A percentile compares a stretch with the other conserved stretches of the same genome.
Evolutionary conservation across 2,888 invertebrate genomes (phyloP).

Genomic region (Sturmia bella): DNA sequence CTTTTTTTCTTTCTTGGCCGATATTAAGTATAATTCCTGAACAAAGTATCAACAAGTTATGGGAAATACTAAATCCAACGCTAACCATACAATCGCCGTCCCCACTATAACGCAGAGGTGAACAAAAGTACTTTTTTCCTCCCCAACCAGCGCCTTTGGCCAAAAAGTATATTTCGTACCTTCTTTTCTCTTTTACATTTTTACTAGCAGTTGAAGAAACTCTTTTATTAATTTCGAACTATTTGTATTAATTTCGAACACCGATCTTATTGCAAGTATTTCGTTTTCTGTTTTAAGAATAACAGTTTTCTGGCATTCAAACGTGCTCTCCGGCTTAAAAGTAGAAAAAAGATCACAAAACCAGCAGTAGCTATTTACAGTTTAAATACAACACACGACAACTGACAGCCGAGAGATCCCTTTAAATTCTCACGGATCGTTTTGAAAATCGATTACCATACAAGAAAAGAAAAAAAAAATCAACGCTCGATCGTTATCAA

Average conservation of each 20-base stretch:
- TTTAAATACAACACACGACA: slow-evolving; percentile 51
- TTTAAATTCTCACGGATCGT: slow-evolving; percentile 6
- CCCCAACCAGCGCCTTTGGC: slow-evolving; percentile 3
- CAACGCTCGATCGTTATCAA: slow-evolving; percentile 56
- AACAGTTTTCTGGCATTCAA: slow-evolving; percentile 42
- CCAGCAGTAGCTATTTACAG: slow-evolving; percentile 58
- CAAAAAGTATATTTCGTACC: slow-evolving; percentile 24
- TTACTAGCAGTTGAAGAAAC: slow-evolving; percentile 23
- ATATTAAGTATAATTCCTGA: too few relatives aligned
- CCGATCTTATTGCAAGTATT: slow-evolving; percentile 9
- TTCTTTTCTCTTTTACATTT: slow-evolving; percentile 34
- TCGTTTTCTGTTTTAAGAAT: slow-evolving; percentile 12
- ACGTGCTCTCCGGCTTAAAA: slow-evolving; percentile 62
- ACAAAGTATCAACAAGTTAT: too few relatives aligned
- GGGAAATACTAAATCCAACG: too few relatives aligned
- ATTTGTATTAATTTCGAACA: slow-evolving; percentile 57
- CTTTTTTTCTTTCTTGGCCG: too few relatives aligned
- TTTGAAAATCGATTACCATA: slow-evolving; percentile 24
- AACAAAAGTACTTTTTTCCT: neutral
- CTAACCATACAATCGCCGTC: neutral
- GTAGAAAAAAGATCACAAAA: slow-evolving; percentile 41
- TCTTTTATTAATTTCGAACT: slow-evolving; percentile 45
- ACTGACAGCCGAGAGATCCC: slow-evolving; percentile 8
- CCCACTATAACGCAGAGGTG: neutral
- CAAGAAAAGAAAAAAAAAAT: slow-evolving; percentile 40